These are phyloP conservation scores for Lasiurus cinereus DNA, from an alignment of 2,113 vertebrate species.

Conservation along the genomic window DNA sequence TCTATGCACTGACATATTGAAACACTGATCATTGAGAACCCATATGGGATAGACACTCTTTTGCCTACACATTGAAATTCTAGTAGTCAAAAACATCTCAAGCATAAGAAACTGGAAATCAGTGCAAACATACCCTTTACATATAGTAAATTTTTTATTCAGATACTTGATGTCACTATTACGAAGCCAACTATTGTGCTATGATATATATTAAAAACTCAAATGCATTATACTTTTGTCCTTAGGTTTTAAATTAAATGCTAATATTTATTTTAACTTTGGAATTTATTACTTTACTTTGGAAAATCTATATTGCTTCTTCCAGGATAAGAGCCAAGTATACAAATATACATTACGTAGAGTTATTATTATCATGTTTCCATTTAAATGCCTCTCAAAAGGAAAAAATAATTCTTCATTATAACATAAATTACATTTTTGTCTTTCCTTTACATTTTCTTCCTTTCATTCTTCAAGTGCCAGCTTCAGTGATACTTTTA, in stretches of 20 bases:
- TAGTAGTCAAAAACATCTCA: neutral
- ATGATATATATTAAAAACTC: neutral
- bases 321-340: neutral
- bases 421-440: neutral
- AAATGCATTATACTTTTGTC: neutral
- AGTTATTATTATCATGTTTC: neutral
- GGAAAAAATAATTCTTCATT: neutral
- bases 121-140: neutral
- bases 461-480: conserved; percentile 16
- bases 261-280: neutral
- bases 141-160: neutral
- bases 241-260: neutral
- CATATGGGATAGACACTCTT: fast-evolving
- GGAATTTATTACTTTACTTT: neutral
- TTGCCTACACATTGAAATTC: neutral
- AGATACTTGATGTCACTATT: neutral
- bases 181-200: neutral
- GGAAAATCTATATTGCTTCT: neutral
- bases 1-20: neutral
- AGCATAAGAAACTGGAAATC: neutral
- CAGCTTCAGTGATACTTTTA: neutral
- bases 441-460: conserved; percentile 24
- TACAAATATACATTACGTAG: too few species aligned
- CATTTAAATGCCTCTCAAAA: neutral
- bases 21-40: neutral